These are phyloP conservation scores for Solea senegalensis DNA, from an alignment of 2,113 vertebrate species.

Conservation along the genomic window DNA sequence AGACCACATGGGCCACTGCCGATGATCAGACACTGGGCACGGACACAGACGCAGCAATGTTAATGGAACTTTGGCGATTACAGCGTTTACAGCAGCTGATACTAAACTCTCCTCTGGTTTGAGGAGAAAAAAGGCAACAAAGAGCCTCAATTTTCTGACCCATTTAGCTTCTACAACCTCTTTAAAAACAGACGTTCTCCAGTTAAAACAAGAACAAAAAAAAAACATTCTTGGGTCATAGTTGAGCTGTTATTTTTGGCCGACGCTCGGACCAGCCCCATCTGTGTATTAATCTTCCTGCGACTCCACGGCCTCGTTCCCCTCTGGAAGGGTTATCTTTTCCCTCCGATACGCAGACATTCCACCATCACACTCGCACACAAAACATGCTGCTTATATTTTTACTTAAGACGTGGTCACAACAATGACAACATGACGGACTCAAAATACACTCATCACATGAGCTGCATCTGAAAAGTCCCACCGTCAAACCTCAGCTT, in stretches of 20 bases:
- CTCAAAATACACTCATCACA: too few relatives aligned
- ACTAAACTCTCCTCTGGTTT: too few relatives aligned
- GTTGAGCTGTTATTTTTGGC: constrained; percentile 57
- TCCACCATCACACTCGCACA: background rate
- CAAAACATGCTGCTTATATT: background rate
- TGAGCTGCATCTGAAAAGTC: too few relatives aligned
- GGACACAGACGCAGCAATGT: background rate
- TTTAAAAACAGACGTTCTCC: constrained; percentile 28
- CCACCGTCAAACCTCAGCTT: too few relatives aligned
- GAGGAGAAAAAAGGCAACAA: too few relatives aligned
- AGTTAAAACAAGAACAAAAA: background rate
- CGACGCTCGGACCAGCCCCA: constrained; percentile 19
- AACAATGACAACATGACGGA: too few relatives aligned
- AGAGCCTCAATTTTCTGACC: background rate
- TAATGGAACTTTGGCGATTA: too few relatives aligned
- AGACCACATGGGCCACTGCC: constrained; percentile 95
- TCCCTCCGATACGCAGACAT: constrained; percentile 40
- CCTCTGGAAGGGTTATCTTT: constrained; percentile 50
- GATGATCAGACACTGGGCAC: constrained; percentile 90
- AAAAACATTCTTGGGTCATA: constrained; percentile 40
- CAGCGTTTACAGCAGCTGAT: too few relatives aligned
- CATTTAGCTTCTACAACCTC: background rate
- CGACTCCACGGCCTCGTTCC: constrained; percentile 38
- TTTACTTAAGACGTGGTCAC: background rate
- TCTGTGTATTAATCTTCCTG: constrained; percentile 40